phyloP scores from a whole-genome alignment of 1,140 invertebrate species.

The Caerostris darwini region DNA sequence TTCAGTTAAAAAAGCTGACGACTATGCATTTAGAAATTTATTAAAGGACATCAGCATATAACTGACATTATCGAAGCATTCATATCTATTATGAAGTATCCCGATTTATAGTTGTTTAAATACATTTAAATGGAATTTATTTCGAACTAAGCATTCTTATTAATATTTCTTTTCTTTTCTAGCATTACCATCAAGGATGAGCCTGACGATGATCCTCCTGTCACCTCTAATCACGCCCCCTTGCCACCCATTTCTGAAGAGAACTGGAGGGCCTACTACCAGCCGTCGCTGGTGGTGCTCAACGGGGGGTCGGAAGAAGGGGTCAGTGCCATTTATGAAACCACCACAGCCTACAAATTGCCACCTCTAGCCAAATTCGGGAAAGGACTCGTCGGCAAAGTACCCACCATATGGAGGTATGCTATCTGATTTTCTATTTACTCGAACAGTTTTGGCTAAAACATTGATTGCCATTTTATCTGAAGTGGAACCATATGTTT shows the following conservation, averaged over 20 bases:
- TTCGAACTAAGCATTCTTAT: no score
- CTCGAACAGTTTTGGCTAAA: background rate
- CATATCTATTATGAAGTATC: no score
- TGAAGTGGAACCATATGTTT: no score
- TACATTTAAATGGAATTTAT: no score
- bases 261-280: constrained; percentile 71
- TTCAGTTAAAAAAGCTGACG: no score
- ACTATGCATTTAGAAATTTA: no score
- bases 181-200: constrained; percentile 68
- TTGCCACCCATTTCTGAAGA: constrained; percentile 68
- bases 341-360: constrained; percentile 54
- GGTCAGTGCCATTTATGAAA: constrained; percentile 8
- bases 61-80: no score
- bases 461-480: no score
- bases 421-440: background rate
- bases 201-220: constrained; percentile 48
- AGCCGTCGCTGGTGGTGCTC: constrained; percentile 35
- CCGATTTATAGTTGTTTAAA: no score
- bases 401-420: constrained; percentile 50
- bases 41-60: no score
- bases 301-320: background rate
- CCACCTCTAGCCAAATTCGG: constrained; percentile 67
- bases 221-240: background rate
- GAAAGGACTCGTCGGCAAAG: constrained; percentile 64
- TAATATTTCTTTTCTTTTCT: background rate